Evolutionary conservation across 2,797 vertebrate species (phyloP).

Genomic region (Hydrolagus colliei): DNA sequence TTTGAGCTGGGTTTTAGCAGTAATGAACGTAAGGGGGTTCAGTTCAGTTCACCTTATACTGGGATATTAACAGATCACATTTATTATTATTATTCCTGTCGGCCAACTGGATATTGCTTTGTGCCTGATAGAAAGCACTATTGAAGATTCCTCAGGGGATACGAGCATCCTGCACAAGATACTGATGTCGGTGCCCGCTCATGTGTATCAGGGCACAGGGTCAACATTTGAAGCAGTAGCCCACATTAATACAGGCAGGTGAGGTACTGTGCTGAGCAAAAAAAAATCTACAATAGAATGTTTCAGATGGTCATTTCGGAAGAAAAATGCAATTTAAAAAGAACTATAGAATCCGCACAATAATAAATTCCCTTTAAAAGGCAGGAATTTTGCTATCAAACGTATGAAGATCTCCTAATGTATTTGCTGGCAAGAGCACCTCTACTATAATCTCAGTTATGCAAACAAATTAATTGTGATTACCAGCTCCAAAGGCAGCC

Average conservation of each 20-base stretch:
- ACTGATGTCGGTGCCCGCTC: neutral
- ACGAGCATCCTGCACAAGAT: neutral
- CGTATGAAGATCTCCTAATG: neutral
- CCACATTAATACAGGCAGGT: neutral
- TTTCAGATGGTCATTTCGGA: neutral
- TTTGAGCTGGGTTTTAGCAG: neutral
- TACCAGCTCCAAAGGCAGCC: neutral
- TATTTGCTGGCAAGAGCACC: neutral
- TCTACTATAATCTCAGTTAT: neutral
- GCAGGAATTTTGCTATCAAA: neutral
- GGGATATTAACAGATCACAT: neutral
- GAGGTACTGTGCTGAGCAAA: neutral
- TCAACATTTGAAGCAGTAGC: conserved; percentile 5
- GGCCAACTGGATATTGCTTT: neutral
- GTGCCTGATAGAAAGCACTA: neutral
- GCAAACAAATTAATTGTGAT: conserved; percentile 1
- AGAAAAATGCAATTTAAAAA: neutral
- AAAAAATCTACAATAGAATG: neutral
- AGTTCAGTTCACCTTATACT: neutral
- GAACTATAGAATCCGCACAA: neutral
- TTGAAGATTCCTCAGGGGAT: neutral
- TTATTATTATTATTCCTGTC: neutral
- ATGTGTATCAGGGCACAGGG: conserved; percentile 1
- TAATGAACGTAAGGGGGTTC: neutral
- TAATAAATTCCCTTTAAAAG: neutral